These are phyloP conservation scores for Chascanopsetta lugubris DNA, from an alignment of 2,113 vertebrate genomes.

Conservation along the genomic window DNA sequence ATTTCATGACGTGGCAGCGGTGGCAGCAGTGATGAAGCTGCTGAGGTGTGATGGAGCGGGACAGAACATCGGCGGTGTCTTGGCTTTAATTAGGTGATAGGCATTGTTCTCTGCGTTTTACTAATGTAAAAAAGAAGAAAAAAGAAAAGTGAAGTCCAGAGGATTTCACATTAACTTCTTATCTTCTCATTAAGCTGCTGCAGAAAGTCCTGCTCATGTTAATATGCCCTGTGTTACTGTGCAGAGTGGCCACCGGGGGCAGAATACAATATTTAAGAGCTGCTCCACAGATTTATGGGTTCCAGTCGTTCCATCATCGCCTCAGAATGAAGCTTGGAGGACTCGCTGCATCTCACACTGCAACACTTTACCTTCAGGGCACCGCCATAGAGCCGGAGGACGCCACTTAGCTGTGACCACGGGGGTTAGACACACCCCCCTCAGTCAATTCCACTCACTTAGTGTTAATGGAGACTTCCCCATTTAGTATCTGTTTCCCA, in stretches of 20 bases:
- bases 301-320: conserved; percentile 48
- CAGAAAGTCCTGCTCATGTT: conserved; percentile 61
- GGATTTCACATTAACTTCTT: conserved; percentile 66
- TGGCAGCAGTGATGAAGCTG: too few species aligned
- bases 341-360: background rate
- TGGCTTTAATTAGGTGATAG: conserved; percentile 69
- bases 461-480: too few species aligned
- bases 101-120: conserved; percentile 44
- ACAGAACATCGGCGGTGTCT: conserved; percentile 30
- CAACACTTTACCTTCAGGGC: background rate
- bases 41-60: conserved; percentile 49
- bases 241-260: conserved; percentile 28
- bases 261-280: conserved; percentile 63
- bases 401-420: background rate
- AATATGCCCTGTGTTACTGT: conserved; percentile 56
- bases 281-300: conserved; percentile 57
- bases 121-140: conserved; percentile 20
- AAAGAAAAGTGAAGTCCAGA: conserved; percentile 11
- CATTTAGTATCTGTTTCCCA: too few species aligned
- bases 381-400: background rate
- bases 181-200: conserved; percentile 72
- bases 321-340: conserved; percentile 17
- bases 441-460: background rate
- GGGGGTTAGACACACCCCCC: background rate
- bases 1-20: conserved; percentile 17